A percentile compares a stretch with the other conserved stretches of the same genome.
These are phyloP conservation scores for Cordylochernes scorpioides DNA, from an alignment of 2,888 invertebrate genomes.

Conservation along the genomic window DNA sequence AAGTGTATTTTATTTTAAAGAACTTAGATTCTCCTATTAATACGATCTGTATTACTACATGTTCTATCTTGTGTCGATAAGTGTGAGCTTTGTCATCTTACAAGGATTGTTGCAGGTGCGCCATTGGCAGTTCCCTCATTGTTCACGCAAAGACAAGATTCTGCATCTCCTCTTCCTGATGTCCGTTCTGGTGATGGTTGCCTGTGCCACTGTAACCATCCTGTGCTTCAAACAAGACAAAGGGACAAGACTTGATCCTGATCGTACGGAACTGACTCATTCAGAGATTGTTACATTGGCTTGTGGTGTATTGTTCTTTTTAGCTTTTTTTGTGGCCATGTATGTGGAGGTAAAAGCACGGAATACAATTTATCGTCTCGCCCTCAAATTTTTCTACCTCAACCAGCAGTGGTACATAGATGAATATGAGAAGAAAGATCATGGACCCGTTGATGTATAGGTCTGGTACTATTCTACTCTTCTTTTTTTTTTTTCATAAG, in stretches of 20 bases:
- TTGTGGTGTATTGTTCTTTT: conserved; percentile 29
- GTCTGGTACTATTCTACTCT: no score
- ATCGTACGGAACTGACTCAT: conserved; percentile 23
- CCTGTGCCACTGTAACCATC: conserved; percentile 27
- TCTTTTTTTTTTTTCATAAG: no score
- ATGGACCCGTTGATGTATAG: conserved; percentile 12
- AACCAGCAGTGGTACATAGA: conserved; percentile 27
- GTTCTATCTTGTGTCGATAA: background rate
- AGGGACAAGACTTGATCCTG: conserved; percentile 15
- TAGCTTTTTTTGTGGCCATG: conserved; percentile 30
- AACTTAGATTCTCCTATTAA: background rate
- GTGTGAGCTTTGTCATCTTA: background rate
- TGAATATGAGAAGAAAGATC: conserved; percentile 20
- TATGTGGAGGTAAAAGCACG: conserved; percentile 29
- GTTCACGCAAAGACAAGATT: conserved; percentile 25
- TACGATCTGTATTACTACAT: no score
- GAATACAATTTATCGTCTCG: conserved; percentile 25
- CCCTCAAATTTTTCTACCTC: conserved; percentile 21
- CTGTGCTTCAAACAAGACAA: conserved; percentile 27
- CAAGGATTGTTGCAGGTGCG: conserved; percentile 22
- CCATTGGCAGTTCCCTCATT: conserved; percentile 26
- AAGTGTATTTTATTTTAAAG: background rate
- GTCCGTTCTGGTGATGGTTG: conserved; percentile 26
- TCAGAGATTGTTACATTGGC: conserved; percentile 27
- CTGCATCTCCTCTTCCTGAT: conserved; percentile 26